Percentiles rank a stretch among this genome's conserved stretches.
These are phyloP conservation scores for Halictus ligatus DNA, from an alignment of 2,888 invertebrate genomes.

Conservation along the genomic window DNA sequence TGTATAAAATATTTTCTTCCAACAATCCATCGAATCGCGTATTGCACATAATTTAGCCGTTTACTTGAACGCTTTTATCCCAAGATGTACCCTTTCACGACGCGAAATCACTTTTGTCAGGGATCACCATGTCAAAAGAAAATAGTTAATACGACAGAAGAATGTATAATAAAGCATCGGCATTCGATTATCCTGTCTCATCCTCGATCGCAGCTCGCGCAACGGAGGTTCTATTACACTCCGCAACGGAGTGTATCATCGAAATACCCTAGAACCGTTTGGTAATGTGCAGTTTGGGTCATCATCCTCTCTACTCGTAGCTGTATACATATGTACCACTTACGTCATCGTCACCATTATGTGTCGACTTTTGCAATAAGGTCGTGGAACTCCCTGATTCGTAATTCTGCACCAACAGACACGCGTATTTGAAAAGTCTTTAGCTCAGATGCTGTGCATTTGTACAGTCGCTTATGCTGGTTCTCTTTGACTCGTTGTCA, in stretches of 20 bases:
- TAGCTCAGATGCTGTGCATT: background rate
- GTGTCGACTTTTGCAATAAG: background rate
- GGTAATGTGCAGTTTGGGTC: slow-evolving; percentile 7
- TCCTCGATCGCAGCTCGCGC: background rate
- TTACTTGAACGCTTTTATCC: background rate
- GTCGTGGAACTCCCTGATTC: slow-evolving; percentile 9
- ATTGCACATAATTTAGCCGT: background rate
- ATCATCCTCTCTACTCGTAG: slow-evolving; percentile 1
- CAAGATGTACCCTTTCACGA: background rate
- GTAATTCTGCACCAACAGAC: slow-evolving; percentile 1
- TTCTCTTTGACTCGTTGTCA: too few species aligned
- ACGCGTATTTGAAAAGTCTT: background rate
- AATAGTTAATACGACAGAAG: background rate
- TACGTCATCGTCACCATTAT: slow-evolving; percentile 6
- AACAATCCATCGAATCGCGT: background rate
- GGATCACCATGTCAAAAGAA: background rate
- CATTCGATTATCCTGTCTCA: background rate
- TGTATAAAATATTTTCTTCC: background rate
- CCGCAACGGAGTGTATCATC: background rate
- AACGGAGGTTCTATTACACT: background rate
- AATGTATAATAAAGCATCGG: background rate
- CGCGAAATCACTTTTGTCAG: background rate
- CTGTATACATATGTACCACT: slow-evolving; percentile 6
- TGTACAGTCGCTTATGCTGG: background rate
- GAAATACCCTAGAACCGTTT: background rate